A percentile compares a stretch with the other conserved stretches of the same genome.
Evolutionary conservation across 2,797 vertebrate genomes (phyloP).

Genomic region (Enteromius afrohamiltoni): DNA sequence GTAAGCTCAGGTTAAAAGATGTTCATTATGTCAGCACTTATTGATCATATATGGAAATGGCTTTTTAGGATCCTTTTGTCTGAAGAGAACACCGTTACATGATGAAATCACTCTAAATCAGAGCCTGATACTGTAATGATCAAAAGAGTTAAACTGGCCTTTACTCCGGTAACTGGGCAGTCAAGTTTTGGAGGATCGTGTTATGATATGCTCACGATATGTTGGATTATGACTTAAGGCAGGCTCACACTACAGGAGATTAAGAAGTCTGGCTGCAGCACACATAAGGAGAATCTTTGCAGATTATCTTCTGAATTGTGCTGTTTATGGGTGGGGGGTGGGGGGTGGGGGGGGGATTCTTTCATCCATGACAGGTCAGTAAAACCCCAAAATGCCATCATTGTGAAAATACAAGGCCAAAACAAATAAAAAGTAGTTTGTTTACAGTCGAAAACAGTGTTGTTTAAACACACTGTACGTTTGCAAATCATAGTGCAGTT

Average conservation of each 20-base stretch:
- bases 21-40: conserved; percentile 8
- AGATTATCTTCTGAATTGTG: background rate
- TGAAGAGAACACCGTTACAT: background rate
- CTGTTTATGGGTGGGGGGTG: background rate
- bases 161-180: background rate
- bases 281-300: too few relatives aligned
- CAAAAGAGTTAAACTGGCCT: background rate
- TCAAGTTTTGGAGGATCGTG: background rate
- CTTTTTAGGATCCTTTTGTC: background rate
- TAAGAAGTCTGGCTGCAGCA: too few relatives aligned
- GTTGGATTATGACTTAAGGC: background rate
- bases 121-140: background rate
- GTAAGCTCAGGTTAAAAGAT: conserved; percentile 5
- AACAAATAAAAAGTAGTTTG: background rate
- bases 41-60: conserved; percentile 26
- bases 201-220: background rate
- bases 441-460: background rate
- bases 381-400: background rate
- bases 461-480: background rate
- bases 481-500: background rate
- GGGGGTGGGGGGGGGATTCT: too few relatives aligned
- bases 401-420: background rate
- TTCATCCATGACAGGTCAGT: background rate
- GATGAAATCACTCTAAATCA: conserved; percentile 1
- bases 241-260: too few relatives aligned